Conservation (phyloP, 2,888 invertebrate genomes). For the Criorhina ranunculi region DNA sequence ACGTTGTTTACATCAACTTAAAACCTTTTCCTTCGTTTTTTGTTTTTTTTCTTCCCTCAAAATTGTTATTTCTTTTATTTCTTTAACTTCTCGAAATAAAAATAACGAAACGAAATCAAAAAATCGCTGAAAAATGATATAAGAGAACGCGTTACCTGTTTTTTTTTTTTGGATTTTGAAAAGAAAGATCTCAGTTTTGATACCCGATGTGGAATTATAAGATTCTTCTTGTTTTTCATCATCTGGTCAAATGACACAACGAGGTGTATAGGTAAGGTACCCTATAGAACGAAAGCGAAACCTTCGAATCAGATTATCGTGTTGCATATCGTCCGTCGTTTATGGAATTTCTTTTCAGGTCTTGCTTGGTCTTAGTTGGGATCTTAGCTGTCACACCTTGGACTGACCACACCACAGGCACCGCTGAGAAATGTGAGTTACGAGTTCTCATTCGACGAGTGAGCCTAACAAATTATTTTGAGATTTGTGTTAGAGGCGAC, state of each 20-base stretch:
- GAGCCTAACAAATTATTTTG: slow-evolving; percentile 73
- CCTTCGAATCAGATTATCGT: slow-evolving; percentile 69
- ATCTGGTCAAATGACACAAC: slow-evolving; percentile 6
- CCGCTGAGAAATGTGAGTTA: slow-evolving; percentile 59
- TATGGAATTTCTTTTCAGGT: slow-evolving; percentile 64
- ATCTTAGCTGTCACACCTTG: slow-evolving; percentile 68
- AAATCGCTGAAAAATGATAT: slow-evolving; percentile 73
- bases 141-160: slow-evolving; percentile 65
- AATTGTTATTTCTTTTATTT: slow-evolving; percentile 37
- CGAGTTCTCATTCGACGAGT: slow-evolving; percentile 63
- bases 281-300: slow-evolving; percentile 62
- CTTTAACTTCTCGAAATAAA: slow-evolving; percentile 52
- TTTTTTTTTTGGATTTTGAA: slow-evolving; percentile 57
- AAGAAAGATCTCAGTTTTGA: slow-evolving; percentile 73
- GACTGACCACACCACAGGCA: slow-evolving; percentile 36
- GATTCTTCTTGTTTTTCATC: slow-evolving; percentile 45
- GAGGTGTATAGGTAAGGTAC: slow-evolving; percentile 16
- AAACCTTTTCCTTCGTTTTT: slow-evolving; percentile 69
- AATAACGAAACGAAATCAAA: slow-evolving; percentile 45
- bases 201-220: slow-evolving; percentile 67
- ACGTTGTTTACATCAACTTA: slow-evolving; percentile 78
- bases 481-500: slow-evolving; percentile 57
- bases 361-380: slow-evolving; percentile 39
- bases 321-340: slow-evolving; percentile 54
- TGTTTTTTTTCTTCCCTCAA: slow-evolving; percentile 28